Percentiles rank a stretch among this genome's conserved stretches.
Conservation (phyloP, 2,888 invertebrate species). For the Watsonalla cultraria region DNA sequence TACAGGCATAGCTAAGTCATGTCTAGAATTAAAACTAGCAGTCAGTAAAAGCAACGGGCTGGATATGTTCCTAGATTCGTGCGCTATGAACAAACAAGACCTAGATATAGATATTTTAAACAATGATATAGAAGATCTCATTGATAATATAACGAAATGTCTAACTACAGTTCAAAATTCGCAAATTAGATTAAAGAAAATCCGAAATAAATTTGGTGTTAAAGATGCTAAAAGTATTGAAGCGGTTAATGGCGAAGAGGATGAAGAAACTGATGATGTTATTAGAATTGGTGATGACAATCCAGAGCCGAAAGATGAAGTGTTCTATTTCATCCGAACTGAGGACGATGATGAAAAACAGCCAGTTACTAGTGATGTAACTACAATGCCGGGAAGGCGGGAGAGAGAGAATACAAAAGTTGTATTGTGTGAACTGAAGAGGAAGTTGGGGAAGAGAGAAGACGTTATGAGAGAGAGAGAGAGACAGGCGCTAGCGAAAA, state of each 20-base stretch:
- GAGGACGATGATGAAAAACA: slow-evolving; percentile 43
- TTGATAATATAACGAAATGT: slow-evolving; percentile 56
- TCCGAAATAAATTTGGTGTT: slow-evolving; percentile 43
- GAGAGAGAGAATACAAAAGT: slow-evolving; percentile 60
- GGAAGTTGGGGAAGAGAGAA: slow-evolving; percentile 66
- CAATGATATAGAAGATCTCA: slow-evolving; percentile 59
- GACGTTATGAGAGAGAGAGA: slow-evolving; percentile 72
- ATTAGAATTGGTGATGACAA: slow-evolving; percentile 56
- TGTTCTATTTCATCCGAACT: slow-evolving; percentile 66
- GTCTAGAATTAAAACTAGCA: slow-evolving; percentile 58
- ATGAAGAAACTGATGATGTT: slow-evolving; percentile 25
- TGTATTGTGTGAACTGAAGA: slow-evolving; percentile 60
- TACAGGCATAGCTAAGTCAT: slow-evolving; percentile 51
- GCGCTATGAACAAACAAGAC: slow-evolving; percentile 56
- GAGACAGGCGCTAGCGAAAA: slow-evolving; percentile 64
- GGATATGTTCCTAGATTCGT: slow-evolving; percentile 66
- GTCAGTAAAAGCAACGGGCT: slow-evolving; percentile 56
- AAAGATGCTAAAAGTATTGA: slow-evolving; percentile 12
- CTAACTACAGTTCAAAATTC: slow-evolving; percentile 53
- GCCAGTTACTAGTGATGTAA: slow-evolving; percentile 40
- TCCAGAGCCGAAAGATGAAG: slow-evolving; percentile 64
- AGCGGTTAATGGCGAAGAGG: slow-evolving; percentile 26
- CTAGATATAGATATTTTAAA: slow-evolving; percentile 52
- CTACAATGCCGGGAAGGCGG: slow-evolving; percentile 57
- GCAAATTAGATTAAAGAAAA: slow-evolving; percentile 58